Evolutionary conservation across 2,113 vertebrate genomes (phyloP), one percentile per base, ranked within the genome.

Genomic region (Microcebus tavaratra): DNA sequence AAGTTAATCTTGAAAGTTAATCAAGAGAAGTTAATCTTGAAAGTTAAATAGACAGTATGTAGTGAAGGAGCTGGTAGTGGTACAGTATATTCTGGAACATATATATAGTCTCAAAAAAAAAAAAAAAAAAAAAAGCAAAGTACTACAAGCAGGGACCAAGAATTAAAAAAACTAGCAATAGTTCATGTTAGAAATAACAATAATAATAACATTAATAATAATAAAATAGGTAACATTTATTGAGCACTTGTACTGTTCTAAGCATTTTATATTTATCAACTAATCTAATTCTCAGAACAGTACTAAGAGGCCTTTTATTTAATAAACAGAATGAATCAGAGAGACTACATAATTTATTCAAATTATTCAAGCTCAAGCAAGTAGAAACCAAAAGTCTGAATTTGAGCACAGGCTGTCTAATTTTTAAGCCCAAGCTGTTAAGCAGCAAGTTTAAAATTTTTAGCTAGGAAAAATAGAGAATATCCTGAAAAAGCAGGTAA

Each of bases 221-320:
- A 59, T 29, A 57, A 73, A 90, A 90, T 50, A 45, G 27, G 4
- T 81, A 94, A 86, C 36, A 90, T 67, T 59, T 84, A 89, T 31
- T 81, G 57, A 94, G 18, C 42, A 78, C 42, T 94, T 36, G 68
- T 13, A 80, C 42, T 79, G 39, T 84, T 81, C 27, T 75, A 67
- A 82, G 57, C 11, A 80, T 79, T 79, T 85, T 72, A 57, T 59
- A 94, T 96, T 90, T 78, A 89, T 72, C 79, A 81, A 78, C 63
- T 67, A 85, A 79, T 20, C 57, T 83, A 75, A 81, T 82, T 88
- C 34, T 88, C n/a, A 88, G 63, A 85, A 80, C 45, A 90, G 31
- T 36, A 90, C 73, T 88, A 39, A 85, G 31, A 88, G 27, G 9
- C 4, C 59, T 63, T 85, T 90, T 86, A 79, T n/a, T 57, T 88